Percentiles rank a stretch among this genome's conserved stretches.
phyloP scores from a whole-genome alignment of 2,888 invertebrate genomes.

The Corbicula japonica region DNA sequence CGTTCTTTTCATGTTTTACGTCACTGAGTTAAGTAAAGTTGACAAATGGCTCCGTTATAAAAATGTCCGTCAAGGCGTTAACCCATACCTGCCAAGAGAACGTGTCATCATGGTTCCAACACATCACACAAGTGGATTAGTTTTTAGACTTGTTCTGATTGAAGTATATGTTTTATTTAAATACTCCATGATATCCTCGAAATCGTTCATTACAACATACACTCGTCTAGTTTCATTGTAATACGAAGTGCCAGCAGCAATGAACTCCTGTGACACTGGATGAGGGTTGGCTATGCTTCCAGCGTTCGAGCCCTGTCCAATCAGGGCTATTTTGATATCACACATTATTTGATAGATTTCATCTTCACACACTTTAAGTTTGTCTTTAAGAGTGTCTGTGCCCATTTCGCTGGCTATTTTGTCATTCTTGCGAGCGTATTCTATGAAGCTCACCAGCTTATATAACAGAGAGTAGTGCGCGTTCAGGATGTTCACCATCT shows the following conservation, averaged over 20 bases:
- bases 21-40: too few species aligned
- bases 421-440: slow-evolving; percentile 9
- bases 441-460: slow-evolving; percentile 16
- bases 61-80: too few species aligned
- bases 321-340: slow-evolving; percentile 25
- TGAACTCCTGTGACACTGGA: slow-evolving; percentile 10
- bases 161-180: slow-evolving; percentile 12
- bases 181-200: slow-evolving; percentile 4
- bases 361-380: slow-evolving; percentile 5
- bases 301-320: not conserved
- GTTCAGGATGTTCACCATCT: not conserved
- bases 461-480: slow-evolving; percentile 16
- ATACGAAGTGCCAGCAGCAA: not conserved
- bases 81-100: too few species aligned
- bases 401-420: not conserved
- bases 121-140: too few species aligned
- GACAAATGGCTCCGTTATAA: too few species aligned
- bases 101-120: too few species aligned
- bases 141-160: too few species aligned
- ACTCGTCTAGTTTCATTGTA: slow-evolving; percentile 10
- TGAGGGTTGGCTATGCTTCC: too few species aligned
- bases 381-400: slow-evolving; percentile 6
- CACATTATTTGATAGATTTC: slow-evolving; percentile 20
- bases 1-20: too few species aligned
- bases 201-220: slow-evolving; percentile 15